Conservation (phyloP, 2,888 invertebrate genomes). For the Piscicola geometra region DNA sequence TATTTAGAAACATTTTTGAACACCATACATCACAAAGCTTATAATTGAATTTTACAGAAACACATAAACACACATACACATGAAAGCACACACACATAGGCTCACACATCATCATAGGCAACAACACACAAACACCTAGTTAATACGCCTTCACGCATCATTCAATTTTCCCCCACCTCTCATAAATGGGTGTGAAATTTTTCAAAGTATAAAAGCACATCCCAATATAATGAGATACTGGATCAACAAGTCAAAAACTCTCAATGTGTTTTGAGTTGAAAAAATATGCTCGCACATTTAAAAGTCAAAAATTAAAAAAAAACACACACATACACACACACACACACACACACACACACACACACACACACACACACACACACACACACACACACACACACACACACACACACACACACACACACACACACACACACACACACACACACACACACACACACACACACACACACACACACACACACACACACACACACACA, state of each 20-base stretch:
- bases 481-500: constrained; percentile 1
- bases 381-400: constrained; percentile 17
- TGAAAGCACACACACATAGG: neutral
- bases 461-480: neutral
- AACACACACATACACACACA: neutral
- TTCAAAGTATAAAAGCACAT: too few relatives aligned
- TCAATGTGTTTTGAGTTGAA: too few relatives aligned
- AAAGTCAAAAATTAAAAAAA: too few relatives aligned
- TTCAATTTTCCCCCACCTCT: too few relatives aligned
- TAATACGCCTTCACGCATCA: too few relatives aligned
- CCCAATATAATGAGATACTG: too few relatives aligned
- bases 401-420: neutral
- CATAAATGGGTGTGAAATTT: too few relatives aligned
- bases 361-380: constrained; percentile 1
- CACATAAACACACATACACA: neutral
- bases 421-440: constrained; percentile 8
- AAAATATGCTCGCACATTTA: too few relatives aligned
- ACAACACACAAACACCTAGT: neutral
- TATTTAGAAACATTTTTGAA: too few relatives aligned
- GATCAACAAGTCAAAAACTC: too few relatives aligned
- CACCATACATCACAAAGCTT: too few relatives aligned
- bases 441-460: constrained; percentile 16
- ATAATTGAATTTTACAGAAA: too few relatives aligned
- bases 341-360: constrained; percentile 13
- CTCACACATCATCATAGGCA: neutral